Base-by-base conservation (phyloP, 2,888 invertebrate genomes). In the Epinotia demarniana region DNA sequence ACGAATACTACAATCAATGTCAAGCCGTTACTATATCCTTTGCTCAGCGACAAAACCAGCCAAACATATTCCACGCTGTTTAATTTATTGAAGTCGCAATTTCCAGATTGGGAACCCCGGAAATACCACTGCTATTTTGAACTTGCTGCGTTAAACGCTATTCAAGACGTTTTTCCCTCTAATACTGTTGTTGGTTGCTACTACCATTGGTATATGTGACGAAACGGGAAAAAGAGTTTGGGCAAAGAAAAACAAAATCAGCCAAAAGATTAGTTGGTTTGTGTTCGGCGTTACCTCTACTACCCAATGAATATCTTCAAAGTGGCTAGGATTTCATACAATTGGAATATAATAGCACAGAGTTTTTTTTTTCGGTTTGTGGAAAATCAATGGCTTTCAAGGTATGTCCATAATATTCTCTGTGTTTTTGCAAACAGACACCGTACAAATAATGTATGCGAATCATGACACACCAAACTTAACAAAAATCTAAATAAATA, bases 41-140 rank as follows among this genome's bases (percentile, higher is more conserved):
- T 57, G 67, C 67, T 68, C 18, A 68, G 68, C 55, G 58, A 68
- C 68, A 68, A 68, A 68, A 68, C 1, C 1, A 68, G 27, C 43
- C 46, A 68, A 68, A 68, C 68, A 55, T 68, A 68, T 3, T 58
- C 58, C 43, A 68, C 11, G 1, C 11, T 68, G 55, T 68, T 68
- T 68, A 33, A 55, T 55, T 68, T 58, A 68, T 18, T 68, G 3
- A 55, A 67, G 33, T 58, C 68, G 43, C 68, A 68, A 9, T 55
- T 58, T 53, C 67, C 67, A 57, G 13, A 68, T 68, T 68, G 43
- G 39, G 19, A 68, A 57, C 67, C 67, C 4, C 57, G 8, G 39
- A 57, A 68, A 39, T 68, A 68, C 67, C 67, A 68, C 53, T 12
- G 43, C 53, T 57, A 68, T 53, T 57, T 67, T n/a, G 67, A 68